Percentiles rank a stretch among this genome's conserved stretches.
phyloP scores from a whole-genome alignment of 2,113 vertebrate species.

The Oncorhynchus clarkii region DNA sequence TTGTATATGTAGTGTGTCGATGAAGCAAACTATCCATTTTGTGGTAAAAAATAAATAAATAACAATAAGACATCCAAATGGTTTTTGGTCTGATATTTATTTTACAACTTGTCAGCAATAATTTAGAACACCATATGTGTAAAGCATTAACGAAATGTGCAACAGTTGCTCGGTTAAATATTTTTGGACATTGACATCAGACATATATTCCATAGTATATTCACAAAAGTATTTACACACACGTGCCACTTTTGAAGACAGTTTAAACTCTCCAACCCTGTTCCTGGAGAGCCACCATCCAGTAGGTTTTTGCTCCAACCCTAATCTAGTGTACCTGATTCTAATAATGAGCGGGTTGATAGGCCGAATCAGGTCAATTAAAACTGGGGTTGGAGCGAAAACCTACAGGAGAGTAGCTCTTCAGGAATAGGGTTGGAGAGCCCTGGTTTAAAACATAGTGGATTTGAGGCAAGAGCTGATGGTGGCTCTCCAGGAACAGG shows the following conservation, averaged over 20 bases:
- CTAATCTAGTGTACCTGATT: too few species aligned
- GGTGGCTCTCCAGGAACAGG: too few species aligned
- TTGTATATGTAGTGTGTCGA: too few species aligned
- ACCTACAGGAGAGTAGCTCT: too few species aligned
- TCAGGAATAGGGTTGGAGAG: too few species aligned
- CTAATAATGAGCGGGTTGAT: too few species aligned
- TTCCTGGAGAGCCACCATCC: too few species aligned
- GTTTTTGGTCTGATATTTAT: conserved; percentile 85
- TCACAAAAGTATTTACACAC: conserved; percentile 91
- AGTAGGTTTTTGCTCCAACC: too few species aligned
- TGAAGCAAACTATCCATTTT: neutral
- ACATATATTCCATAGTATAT: conserved; percentile 84
- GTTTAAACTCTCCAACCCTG: conserved; percentile 63
- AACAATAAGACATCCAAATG: conserved; percentile 35
- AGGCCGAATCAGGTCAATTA: too few species aligned
- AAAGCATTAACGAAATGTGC: conserved; percentile 84
- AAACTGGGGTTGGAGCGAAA: too few species aligned
- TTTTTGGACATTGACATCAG: conserved; percentile 93
- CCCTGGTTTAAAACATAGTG: conserved; percentile 69
- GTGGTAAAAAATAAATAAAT: conserved; percentile 13
- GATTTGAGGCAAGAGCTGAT: conserved; percentile 84
- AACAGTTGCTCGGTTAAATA: conserved; percentile 81
- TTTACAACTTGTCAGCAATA: conserved; percentile 92
- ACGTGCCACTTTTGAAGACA: conserved; percentile 82
- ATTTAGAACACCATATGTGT: conserved; percentile 96